Evolutionary conservation across 2,113 vertebrate genomes (phyloP), one percentile per base, ranked within the genome.

Genomic region (Muntiacus muntjak): DNA sequence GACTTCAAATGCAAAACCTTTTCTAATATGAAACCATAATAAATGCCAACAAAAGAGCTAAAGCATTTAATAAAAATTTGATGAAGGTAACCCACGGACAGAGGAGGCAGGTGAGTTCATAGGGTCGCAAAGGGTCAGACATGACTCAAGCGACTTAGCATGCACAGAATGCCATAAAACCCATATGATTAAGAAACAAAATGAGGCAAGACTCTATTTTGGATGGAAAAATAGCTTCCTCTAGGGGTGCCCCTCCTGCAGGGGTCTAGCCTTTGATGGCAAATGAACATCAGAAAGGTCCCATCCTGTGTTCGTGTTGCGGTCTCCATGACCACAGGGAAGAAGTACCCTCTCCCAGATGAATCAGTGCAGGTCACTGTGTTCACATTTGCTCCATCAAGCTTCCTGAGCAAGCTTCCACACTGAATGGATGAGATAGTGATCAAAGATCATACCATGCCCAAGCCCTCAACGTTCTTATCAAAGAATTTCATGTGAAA

Each of bases 161-260:
- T 40, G 67, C 19, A 71, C 62, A 28, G 5, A 55, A 55, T 52
- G 17, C 17, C 21, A 21, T 47, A 23, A 91, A 84, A 95, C 30
- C 50, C 13, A 50, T 62, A 78, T 83, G 43, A 84, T 57, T 40
- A 58, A 89, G 81, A 90, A 86, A 33, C 30, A 40, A 33, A 95
- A 67, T 87, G 57, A 89, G 14, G 36, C 40, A 50, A 30, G 86
- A 62, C n/a, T 87, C 14, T 83, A 17, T 82, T 96, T 92, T 79
- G 79, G 25, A 23, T 83, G 17, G 60, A 86, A 89, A 95, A 71
- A 50, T 58, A 43, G 16, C 50, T 96, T 94, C 54, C 47, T 86
- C 43, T 55, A n/a, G 7, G 16, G 13, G 14, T 21, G 6, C 13
- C 5, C 11, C 78, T 64, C 9, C 55, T 88, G 23, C 14, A 15